phyloP scores from a whole-genome alignment of 2,113 vertebrate species.

The Isurus oxyrinchus region DNA sequence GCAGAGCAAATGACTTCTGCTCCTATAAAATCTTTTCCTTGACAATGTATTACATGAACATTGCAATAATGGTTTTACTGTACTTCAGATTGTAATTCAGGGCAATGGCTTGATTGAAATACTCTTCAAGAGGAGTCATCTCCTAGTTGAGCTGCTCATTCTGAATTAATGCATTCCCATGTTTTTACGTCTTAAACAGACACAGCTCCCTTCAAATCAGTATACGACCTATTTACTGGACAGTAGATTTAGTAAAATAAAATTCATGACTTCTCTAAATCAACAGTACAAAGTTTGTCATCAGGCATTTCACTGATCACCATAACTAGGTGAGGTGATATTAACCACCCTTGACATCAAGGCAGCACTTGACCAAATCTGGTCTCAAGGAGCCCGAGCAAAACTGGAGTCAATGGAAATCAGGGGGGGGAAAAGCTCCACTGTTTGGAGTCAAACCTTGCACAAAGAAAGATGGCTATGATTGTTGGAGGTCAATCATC shows the following conservation, averaged over 20 bases:
- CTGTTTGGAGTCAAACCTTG: no score
- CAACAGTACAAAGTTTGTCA: background rate
- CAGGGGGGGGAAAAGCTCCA: no score
- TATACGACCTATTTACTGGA: background rate
- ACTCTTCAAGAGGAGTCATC: background rate
- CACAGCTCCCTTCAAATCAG: background rate
- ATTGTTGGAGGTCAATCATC: no score
- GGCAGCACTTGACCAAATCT: no score
- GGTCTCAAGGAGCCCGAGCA: no score
- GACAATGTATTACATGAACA: background rate
- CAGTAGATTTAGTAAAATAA: background rate
- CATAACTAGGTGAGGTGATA: no score
- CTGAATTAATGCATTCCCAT: background rate
- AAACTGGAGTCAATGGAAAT: no score
- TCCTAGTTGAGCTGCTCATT: background rate
- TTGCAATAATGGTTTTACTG: background rate
- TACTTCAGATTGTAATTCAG: background rate
- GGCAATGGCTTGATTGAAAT: background rate
- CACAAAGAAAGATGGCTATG: no score
- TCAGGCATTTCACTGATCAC: background rate
- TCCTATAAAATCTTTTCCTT: no score
- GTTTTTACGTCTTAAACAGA: background rate
- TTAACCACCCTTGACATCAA: no score
- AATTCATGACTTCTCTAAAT: background rate
- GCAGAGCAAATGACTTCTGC: background rate